Evolutionary conservation across 1,140 invertebrate genomes (phyloP).

Genomic region (Drosophila nikananu): DNA sequence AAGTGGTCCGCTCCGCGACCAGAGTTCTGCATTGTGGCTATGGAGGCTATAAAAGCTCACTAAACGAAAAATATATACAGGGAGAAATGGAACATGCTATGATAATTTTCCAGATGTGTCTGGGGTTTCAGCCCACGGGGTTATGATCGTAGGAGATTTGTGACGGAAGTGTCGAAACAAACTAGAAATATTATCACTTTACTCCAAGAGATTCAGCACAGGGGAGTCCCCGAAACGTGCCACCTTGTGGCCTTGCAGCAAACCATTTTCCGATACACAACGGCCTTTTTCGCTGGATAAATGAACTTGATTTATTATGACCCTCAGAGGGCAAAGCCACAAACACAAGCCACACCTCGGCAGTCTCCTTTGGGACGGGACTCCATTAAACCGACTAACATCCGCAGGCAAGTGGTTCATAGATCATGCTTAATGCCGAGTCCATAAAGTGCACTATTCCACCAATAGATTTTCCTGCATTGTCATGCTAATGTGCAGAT

Average conservation of each 20-base stretch:
- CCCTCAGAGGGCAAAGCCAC: neutral
- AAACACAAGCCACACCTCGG: neutral
- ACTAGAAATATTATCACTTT: neutral
- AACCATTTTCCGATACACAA: neutral
- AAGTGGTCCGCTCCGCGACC: slow-evolving; percentile 62
- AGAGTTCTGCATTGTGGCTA: slow-evolving; percentile 51
- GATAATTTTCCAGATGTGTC: slow-evolving; percentile 9
- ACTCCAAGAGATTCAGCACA: neutral
- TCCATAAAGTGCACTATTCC: slow-evolving; percentile 7
- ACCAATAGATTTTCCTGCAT: slow-evolving; percentile 39
- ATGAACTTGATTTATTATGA: slow-evolving; percentile 3
- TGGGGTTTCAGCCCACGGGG: neutral
- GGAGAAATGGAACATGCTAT: slow-evolving; percentile 13
- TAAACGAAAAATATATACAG: slow-evolving; percentile 12
- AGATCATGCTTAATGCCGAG: slow-evolving; percentile 4
- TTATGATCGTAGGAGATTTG: neutral
- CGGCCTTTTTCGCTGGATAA: neutral
- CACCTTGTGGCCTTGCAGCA: no score
- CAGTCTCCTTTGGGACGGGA: neutral
- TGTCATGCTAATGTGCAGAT: slow-evolving; percentile 48
- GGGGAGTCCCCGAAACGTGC: neutral
- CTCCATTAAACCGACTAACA: slow-evolving; percentile 24
- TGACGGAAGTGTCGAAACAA: neutral
- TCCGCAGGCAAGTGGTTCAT: neutral
- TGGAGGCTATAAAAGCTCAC: neutral